A percentile compares a stretch with the other conserved stretches of the same genome.
These are phyloP conservation scores for Limosa lapponica DNA, from an alignment of 2,797 vertebrate genomes.

Conservation along the genomic window DNA sequence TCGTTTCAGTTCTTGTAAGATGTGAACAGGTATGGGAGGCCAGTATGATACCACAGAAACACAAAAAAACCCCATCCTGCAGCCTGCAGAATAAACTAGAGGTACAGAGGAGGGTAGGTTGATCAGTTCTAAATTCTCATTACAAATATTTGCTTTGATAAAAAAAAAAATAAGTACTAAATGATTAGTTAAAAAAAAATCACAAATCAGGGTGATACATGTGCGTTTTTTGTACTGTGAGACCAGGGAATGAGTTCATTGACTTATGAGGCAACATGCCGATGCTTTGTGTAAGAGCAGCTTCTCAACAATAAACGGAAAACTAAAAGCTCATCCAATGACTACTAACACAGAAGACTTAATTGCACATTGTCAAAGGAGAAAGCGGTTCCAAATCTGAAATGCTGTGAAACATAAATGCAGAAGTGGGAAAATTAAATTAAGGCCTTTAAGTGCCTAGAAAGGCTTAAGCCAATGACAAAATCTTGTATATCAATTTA, in stretches of 20 bases:
- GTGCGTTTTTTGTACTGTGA: not conserved
- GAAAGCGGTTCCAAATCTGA: not conserved
- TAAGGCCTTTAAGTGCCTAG: not conserved
- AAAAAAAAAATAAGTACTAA: not conserved
- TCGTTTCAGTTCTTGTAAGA: slow-evolving; percentile 63
- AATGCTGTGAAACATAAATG: not conserved
- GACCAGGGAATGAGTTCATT: not conserved
- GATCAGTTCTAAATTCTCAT: not conserved
- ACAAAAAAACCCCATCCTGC: not conserved
- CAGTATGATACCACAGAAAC: not conserved
- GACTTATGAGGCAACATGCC: not conserved
- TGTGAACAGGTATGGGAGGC: slow-evolving; percentile 32
- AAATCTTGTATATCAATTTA: not conserved
- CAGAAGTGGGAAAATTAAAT: not conserved
- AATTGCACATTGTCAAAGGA: not conserved
- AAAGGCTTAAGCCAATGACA: not conserved
- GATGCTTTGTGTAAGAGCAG: not conserved
- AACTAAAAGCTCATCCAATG: not conserved
- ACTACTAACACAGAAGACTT: not conserved
- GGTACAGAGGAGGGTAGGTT: not conserved
- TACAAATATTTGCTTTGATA: not conserved
- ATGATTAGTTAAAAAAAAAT: not conserved
- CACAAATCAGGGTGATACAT: not conserved
- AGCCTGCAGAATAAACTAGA: not conserved
- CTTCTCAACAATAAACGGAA: not conserved